Evolutionary conservation across 2,888 invertebrate genomes (phyloP).

Genomic region (Eueremaeus valkanovi): DNA sequence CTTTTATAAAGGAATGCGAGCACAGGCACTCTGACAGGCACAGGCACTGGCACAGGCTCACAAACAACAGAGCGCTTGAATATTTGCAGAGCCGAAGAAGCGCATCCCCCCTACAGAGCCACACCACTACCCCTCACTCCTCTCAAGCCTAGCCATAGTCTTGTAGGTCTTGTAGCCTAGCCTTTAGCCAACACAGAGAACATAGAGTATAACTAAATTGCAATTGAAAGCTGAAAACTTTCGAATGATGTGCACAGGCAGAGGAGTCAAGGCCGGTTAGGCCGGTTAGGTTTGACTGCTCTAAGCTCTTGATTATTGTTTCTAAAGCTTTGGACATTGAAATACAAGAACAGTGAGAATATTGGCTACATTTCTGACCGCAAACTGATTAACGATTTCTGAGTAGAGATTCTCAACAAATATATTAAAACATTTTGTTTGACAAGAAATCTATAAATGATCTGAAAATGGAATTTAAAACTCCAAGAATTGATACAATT

Average conservation of each 20-base stretch:
- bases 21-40: not conserved
- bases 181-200: not conserved
- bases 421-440: not conserved
- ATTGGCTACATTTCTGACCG: not conserved
- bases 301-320: not conserved
- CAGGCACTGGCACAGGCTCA: no score
- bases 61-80: not conserved
- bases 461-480: no score
- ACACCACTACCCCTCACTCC: not conserved
- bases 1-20: slow-evolving; percentile 4
- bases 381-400: not conserved
- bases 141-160: not conserved
- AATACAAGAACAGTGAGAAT: not conserved
- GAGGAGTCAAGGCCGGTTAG: not conserved
- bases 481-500: no score
- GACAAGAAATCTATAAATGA: no score
- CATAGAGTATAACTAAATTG: not conserved
- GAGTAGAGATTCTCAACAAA: not conserved
- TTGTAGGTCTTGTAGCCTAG: not conserved
- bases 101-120: slow-evolving; percentile 1
- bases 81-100: not conserved
- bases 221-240: slow-evolving; percentile 2
- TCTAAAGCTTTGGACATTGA: slow-evolving; percentile 2
- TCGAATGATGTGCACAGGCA: no score
- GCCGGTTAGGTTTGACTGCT: not conserved